phyloP scores from a whole-genome alignment of 1,140 invertebrate species.

The Drosophila funebris region DNA sequence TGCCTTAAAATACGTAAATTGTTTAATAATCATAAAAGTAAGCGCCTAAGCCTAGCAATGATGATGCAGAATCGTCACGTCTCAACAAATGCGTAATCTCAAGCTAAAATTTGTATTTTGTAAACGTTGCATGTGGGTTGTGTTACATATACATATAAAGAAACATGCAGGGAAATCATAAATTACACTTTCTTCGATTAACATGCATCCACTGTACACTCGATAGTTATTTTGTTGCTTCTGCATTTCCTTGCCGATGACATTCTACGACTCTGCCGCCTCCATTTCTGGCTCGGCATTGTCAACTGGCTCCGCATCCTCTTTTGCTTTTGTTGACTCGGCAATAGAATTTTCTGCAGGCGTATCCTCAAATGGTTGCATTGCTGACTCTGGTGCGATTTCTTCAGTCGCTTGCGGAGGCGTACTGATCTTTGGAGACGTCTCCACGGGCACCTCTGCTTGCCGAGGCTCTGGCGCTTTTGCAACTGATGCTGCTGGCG shows the following conservation, averaged over 20 bases:
- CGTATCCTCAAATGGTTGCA: slow-evolving; percentile 8
- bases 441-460: neutral
- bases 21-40: slow-evolving; percentile 22
- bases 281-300: slow-evolving; percentile 21
- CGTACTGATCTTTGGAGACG: slow-evolving; percentile 9
- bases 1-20: slow-evolving; percentile 25
- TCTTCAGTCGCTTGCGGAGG: slow-evolving; percentile 12
- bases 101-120: slow-evolving; percentile 29
- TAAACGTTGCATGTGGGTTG: slow-evolving; percentile 18
- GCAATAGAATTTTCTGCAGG: slow-evolving; percentile 1
- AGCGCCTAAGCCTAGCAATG: slow-evolving; percentile 34
- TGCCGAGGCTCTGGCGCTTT: slow-evolving; percentile 20
- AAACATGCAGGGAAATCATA: slow-evolving; percentile 38
- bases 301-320: slow-evolving; percentile 13
- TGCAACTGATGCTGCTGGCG: slow-evolving; percentile 35
- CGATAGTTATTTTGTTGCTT: neutral
- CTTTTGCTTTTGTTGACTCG: slow-evolving; percentile 1
- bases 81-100: slow-evolving; percentile 48
- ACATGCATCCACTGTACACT: slow-evolving; percentile 3
- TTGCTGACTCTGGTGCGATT: slow-evolving; percentile 15
- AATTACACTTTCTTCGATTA: slow-evolving; percentile 37
- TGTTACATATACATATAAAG: slow-evolving; percentile 21
- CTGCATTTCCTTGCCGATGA: neutral
- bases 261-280: slow-evolving; percentile 39
- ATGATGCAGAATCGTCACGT: slow-evolving; percentile 27